These are phyloP conservation scores for Nipponia nippon DNA, from an alignment of 2,113 vertebrate genomes.

Conservation along the genomic window DNA sequence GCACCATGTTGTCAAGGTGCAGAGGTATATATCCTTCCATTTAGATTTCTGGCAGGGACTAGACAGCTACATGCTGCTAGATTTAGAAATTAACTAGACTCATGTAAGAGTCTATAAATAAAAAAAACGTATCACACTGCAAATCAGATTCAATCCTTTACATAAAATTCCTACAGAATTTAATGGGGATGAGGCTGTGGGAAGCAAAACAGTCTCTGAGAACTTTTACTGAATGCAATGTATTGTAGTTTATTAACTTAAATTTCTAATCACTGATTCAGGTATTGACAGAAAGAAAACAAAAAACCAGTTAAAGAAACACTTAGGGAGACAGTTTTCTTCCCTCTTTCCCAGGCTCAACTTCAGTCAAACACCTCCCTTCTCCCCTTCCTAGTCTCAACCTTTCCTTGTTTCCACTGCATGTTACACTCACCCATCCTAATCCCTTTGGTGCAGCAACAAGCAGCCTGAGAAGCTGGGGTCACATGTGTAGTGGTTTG, in stretches of 20 bases:
- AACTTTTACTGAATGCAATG: not conserved
- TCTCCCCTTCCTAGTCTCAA: not conserved
- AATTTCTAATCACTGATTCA: not conserved
- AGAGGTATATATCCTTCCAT: not conserved
- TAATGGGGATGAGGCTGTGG: not conserved
- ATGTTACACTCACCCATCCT: not conserved
- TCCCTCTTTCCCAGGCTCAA: not conserved
- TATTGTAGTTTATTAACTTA: not conserved
- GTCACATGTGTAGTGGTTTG: not conserved
- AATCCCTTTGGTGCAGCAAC: not conserved
- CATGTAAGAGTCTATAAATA: not conserved
- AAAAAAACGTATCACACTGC: not conserved
- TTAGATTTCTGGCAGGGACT: not conserved
- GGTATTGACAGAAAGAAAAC: not conserved
- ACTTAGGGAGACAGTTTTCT: not conserved
- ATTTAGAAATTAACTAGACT: not conserved
- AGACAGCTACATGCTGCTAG: not conserved
- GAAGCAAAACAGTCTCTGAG: not conserved
- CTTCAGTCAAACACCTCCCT: not conserved
- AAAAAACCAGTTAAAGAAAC: not conserved
- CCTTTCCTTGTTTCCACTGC: not conserved
- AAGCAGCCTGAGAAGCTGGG: not conserved
- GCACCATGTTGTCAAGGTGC: not conserved
- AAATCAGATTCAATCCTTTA: not conserved
- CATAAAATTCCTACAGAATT: not conserved